Base-by-base conservation (phyloP, 2,113 vertebrate species). In the Helogale parvula region DNA sequence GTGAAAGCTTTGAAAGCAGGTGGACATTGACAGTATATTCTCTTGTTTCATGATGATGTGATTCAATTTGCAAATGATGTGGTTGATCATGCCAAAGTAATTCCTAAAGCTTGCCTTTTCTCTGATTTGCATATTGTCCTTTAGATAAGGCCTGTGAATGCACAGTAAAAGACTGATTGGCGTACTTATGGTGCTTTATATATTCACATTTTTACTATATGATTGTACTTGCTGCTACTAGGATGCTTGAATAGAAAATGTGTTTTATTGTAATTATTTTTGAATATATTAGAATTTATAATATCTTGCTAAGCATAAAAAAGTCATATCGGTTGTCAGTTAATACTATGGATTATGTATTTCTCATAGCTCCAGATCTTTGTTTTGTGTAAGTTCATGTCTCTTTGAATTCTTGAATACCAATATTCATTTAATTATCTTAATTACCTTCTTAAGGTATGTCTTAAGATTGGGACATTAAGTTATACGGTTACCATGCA, bases 81-180 rank as follows among this genome's bases (percentile, higher is more conserved):
- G 31, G 45, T 45, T 96, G 72, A 90, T 97, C 41, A 85, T 41
- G 38, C 35, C 7, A 74, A 87, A 86, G 45, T 74, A 74, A 80
- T 82, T 80, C 21, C 38, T 71, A 84, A 94, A 54, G 14, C 2
- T 21, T 72, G 38, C 33, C 65, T 90, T 88, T 76, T 76, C 74
- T 94, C 66, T 97, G 50, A 91, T 93, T 94, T 96, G n/a, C 72
- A 79, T 85, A 77, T 88, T 88, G n/a, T 90, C 15, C 68, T 93
- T 82, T 93, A 93, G 93, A 95, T 27, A 90, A 95, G 66, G n/a
- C 38, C 60, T 81, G 33, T 41, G 71, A 92, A 77, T 91, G 54
- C n/a, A 41, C 52, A 74, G 29, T 47, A 77, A 80, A 76, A 68
- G 54, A 41, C 29, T 93, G 79, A 87, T 86, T 86, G 29, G 10